Conservation (phyloP, 2,797 vertebrate species). For the Hippopotamyrus pictus region DNA sequence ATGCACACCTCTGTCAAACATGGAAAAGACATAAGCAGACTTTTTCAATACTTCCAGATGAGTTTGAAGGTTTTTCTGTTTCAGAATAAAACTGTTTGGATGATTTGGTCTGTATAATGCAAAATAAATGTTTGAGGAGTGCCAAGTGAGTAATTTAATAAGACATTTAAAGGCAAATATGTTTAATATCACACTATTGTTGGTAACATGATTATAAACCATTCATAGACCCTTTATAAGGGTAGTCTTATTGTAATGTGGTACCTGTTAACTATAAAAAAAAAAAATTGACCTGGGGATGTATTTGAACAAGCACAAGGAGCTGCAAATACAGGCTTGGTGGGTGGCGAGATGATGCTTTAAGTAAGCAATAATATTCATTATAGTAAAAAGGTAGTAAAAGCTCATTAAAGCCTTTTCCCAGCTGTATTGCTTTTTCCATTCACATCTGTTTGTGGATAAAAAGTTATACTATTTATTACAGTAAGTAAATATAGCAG, state of each 20-base stretch:
- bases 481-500: background rate
- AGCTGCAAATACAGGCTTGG: background rate
- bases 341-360: background rate
- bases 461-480: background rate
- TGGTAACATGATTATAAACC: background rate
- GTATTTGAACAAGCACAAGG: background rate
- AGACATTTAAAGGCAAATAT: background rate
- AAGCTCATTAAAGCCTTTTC: background rate
- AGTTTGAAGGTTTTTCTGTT: background rate
- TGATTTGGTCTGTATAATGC: background rate
- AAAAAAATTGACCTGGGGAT: background rate
- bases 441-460: background rate
- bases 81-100: background rate
- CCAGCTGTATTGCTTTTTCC: background rate
- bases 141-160: background rate
- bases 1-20: background rate
- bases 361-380: background rate
- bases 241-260: background rate
- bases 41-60: background rate
- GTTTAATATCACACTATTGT: background rate
- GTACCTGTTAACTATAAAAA: background rate
- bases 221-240: background rate
- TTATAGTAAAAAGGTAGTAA: background rate
- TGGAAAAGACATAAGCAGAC: background rate
- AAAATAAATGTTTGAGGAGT: background rate